Conservation (phyloP, 2,113 vertebrate species). For the Paramisgurnus dabryanus region DNA sequence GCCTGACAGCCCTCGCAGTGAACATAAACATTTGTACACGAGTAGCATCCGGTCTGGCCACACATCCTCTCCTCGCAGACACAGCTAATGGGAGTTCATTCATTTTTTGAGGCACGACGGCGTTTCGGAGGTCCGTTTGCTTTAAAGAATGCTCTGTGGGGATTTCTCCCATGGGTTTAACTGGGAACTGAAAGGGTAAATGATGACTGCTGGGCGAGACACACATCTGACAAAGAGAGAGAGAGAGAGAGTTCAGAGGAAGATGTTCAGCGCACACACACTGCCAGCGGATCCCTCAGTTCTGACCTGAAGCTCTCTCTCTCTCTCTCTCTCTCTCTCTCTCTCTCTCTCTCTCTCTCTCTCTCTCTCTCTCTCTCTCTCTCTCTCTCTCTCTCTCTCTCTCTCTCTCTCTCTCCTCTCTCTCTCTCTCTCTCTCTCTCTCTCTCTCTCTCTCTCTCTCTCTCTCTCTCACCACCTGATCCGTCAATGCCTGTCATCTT, state of each 20-base stretch:
- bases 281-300: constrained; percentile 17
- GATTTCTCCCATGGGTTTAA: constrained; percentile 4
- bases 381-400: no score
- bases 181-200: constrained; percentile 29
- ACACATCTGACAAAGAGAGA: constrained; percentile 28
- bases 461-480: no score
- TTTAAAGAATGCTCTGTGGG: constrained; percentile 9
- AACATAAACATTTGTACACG: constrained; percentile 4
- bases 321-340: no score
- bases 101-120: not conserved
- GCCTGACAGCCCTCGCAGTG: not conserved
- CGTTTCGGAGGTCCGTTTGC: constrained; percentile 7
- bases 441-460: not conserved
- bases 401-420: constrained; percentile 19
- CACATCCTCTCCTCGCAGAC: constrained; percentile 4
- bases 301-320: not conserved
- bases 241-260: constrained; percentile 37
- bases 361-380: not conserved
- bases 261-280: constrained; percentile 30
- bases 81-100: constrained; percentile 17
- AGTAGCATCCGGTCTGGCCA: not conserved
- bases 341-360: constrained; percentile 21
- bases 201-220: constrained; percentile 26
- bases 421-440: constrained; percentile 15
- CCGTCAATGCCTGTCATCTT: constrained; percentile 18